Conservation (phyloP, 2,113 vertebrate species). For the Marcusenius ussheri region DNA sequence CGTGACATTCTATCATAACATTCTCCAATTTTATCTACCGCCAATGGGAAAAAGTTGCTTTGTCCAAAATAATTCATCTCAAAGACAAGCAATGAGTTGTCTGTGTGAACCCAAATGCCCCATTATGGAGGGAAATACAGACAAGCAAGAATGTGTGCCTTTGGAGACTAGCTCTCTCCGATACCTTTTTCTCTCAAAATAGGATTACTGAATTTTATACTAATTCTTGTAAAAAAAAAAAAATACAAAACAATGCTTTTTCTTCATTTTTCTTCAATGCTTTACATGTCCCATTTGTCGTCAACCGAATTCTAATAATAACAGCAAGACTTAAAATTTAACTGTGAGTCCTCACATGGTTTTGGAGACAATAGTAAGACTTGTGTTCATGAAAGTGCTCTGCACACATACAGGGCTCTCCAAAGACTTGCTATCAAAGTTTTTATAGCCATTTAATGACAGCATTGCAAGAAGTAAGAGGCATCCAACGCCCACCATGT, state of each 20-base stretch:
- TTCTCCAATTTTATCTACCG: neutral
- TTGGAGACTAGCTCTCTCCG: neutral
- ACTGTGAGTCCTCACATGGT: neutral
- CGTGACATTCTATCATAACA: neutral
- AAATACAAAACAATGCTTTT: neutral
- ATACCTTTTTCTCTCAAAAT: neutral
- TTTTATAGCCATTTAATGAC: neutral
- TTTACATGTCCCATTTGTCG: neutral
- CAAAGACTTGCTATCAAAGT: neutral
- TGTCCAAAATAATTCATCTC: neutral
- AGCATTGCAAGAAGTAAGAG: neutral
- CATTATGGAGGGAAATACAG: neutral
- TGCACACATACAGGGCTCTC: neutral
- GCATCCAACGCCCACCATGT: neutral
- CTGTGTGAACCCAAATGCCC: neutral
- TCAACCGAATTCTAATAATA: neutral
- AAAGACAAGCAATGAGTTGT: neutral
- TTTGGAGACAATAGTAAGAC: neutral
- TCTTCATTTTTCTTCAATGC: neutral
- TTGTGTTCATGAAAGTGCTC: neutral
- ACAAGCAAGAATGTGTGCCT: neutral
- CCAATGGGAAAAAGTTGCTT: neutral
- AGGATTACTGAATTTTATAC: neutral
- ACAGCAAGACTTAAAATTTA: neutral
- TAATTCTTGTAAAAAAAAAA: neutral